These are phyloP conservation scores for Nothobranchius kuhntae DNA, from an alignment of 2,113 vertebrate genomes.

Conservation along the genomic window DNA sequence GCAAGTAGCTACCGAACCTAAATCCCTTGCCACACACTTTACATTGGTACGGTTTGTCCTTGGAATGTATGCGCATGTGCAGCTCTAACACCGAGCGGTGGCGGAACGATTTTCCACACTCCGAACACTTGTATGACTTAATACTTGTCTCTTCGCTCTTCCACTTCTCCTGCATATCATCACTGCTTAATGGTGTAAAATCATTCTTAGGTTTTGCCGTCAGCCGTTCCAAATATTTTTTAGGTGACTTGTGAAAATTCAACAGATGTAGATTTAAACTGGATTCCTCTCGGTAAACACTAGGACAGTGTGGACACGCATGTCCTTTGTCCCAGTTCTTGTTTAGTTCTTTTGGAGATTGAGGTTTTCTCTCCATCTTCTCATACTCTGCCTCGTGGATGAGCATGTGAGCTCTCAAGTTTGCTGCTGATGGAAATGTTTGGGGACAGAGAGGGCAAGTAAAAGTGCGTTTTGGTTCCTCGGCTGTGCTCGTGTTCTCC, in stretches of 20 bases:
- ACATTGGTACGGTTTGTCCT: constrained; percentile 80
- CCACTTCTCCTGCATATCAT: constrained; percentile 48
- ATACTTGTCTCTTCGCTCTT: constrained; percentile 44
- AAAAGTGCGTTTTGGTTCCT: constrained; percentile 56
- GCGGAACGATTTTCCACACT: constrained; percentile 80
- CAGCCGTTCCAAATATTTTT: constrained; percentile 48
- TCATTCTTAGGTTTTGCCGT: constrained; percentile 20
- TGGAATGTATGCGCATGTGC: constrained; percentile 82
- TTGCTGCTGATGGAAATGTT: constrained; percentile 56
- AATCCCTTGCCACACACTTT: constrained; percentile 80
- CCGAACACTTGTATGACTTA: constrained; percentile 72
- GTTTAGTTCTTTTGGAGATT: constrained; percentile 25
- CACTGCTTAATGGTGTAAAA: constrained; percentile 24
- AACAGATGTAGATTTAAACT: constrained; percentile 68
- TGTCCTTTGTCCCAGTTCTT: constrained; percentile 61
- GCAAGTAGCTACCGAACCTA: constrained; percentile 80
- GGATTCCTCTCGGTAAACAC: constrained; percentile 64
- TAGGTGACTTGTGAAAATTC: constrained; percentile 63
- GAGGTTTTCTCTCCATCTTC: constrained; percentile 48
- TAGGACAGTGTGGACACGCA: constrained; percentile 73
- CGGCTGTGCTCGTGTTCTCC: constrained; percentile 62
- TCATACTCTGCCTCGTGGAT: constrained; percentile 77
- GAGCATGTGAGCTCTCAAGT: constrained; percentile 78
- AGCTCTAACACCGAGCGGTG: constrained; percentile 81
- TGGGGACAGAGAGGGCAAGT: constrained; percentile 78